Evolutionary conservation across 2,113 vertebrate species (phyloP).

Genomic region (Taurulus bubalis): DNA sequence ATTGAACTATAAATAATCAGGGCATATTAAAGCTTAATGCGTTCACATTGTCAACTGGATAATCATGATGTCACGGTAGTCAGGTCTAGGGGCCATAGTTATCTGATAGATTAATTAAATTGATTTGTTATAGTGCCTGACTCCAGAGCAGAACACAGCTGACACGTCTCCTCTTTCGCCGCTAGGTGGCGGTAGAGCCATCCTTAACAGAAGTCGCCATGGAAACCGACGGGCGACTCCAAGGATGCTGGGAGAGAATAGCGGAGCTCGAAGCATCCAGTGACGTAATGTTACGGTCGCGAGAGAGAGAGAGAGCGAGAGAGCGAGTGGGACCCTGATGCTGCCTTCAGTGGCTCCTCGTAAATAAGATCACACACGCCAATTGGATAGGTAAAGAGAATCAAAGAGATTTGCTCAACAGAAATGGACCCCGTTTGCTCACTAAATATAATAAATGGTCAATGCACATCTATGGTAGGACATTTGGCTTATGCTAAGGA

Average conservation of each 20-base stretch:
- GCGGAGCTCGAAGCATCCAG: conserved; percentile 43
- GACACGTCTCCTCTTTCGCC: conserved; percentile 3
- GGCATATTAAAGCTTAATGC: not conserved
- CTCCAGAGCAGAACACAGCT: not conserved
- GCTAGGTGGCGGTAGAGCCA: conserved; percentile 63
- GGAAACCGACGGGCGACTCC: conserved; percentile 73
- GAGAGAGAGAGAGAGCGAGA: conserved; percentile 55
- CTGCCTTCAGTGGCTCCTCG: conserved; percentile 43
- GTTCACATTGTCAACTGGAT: not conserved
- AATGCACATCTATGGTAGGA: not conserved
- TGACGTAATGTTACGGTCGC: conserved; percentile 80
- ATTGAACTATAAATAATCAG: not conserved
- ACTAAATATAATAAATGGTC: no score
- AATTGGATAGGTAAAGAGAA: no score
- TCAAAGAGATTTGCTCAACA: not conserved
- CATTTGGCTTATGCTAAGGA: not conserved
- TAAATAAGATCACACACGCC: accelerated
- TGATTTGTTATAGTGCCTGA: not conserved
- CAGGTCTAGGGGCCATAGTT: not conserved
- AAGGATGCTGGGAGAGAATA: conserved; percentile 63
- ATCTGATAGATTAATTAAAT: not conserved
- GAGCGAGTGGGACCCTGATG: conserved; percentile 62
- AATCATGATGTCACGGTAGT: not conserved
- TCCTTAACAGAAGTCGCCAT: conserved; percentile 63
- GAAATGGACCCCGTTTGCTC: not conserved